These are phyloP conservation scores for Probosciger aterrimus DNA, from an alignment of 2,113 vertebrate species.

Conservation along the genomic window DNA sequence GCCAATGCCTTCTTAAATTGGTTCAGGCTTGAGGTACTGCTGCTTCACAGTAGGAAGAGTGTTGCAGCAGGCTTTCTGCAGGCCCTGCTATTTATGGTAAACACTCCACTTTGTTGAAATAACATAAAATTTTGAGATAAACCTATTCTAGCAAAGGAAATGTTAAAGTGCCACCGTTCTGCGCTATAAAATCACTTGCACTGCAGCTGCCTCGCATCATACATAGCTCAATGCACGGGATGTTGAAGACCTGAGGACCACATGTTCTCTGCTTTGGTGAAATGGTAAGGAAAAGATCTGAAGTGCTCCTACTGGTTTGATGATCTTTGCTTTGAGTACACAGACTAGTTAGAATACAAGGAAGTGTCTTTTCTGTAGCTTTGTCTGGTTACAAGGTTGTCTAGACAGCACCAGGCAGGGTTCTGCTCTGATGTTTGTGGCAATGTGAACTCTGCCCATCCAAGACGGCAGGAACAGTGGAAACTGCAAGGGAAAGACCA, in stretches of 20 bases:
- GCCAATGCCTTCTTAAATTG: constrained; percentile 54
- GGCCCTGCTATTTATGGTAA: constrained; percentile 53
- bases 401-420: background rate
- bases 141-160: constrained; percentile 2
- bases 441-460: background rate
- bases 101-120: constrained; percentile 40
- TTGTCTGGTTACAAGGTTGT: background rate
- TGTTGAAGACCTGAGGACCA: background rate
- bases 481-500: background rate
- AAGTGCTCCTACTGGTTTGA: background rate
- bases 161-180: background rate
- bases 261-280: background rate
- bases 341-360: background rate
- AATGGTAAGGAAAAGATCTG: background rate
- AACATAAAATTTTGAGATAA: constrained; percentile 38
- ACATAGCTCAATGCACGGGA: background rate
- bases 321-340: background rate
- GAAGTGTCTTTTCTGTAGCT: background rate
- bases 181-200: background rate
- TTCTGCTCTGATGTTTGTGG: background rate
- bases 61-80: constrained; percentile 29
- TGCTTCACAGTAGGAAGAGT: constrained; percentile 29
- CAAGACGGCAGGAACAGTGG: background rate
- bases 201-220: background rate
- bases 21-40: constrained; percentile 53